A percentile compares a stretch with the other conserved stretches of the same genome.
Conservation (phyloP, 30 jellyfish, hydroid and myxozoan genomes). For the Pelagia noctiluca region DNA sequence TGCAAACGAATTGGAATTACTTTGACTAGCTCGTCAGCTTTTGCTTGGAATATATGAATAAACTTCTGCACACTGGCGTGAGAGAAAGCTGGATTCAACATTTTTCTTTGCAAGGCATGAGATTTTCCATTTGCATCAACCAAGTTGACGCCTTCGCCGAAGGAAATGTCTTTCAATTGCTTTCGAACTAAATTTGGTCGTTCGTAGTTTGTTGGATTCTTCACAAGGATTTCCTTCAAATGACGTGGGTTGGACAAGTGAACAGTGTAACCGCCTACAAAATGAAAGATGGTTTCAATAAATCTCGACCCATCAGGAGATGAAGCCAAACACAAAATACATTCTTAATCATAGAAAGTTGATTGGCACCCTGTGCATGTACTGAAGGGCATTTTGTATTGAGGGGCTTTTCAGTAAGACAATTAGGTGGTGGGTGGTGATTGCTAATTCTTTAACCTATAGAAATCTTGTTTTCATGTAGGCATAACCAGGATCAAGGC, state of each 20-base stretch:
- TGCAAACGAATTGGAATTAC: slow-evolving; percentile 1
- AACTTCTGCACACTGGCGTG: slow-evolving; percentile 32
- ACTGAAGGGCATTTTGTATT: too few relatives aligned
- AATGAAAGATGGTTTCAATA: too few relatives aligned
- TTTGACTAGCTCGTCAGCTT: slow-evolving; percentile 15
- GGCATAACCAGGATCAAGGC: too few relatives aligned
- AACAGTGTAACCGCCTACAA: slow-evolving; percentile 31
- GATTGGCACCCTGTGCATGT: too few relatives aligned
- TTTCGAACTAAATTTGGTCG: slow-evolving; percentile 13
- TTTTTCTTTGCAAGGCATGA: slow-evolving; percentile 41
- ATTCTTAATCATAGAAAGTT: too few relatives aligned
- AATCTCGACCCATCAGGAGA: too few relatives aligned
- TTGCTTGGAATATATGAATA: slow-evolving; percentile 23
- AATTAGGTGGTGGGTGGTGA: too few relatives aligned
- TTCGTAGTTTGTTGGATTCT: background rate
- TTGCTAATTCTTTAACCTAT: too few relatives aligned
- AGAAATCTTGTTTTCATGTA: too few relatives aligned
- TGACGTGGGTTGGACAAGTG: slow-evolving; percentile 24
- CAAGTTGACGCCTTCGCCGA: background rate
- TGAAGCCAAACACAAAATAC: too few relatives aligned
- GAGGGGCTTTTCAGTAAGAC: too few relatives aligned
- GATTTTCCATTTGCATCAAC: slow-evolving; percentile 9
- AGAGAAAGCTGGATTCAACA: slow-evolving; percentile 47
- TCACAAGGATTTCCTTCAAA: slow-evolving; percentile 7
- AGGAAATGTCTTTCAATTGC: background rate